A percentile compares a stretch with the other conserved stretches of the same genome.
phyloP scores from a whole-genome alignment of 2,113 vertebrate genomes.

The Pterocles burchelli region DNA sequence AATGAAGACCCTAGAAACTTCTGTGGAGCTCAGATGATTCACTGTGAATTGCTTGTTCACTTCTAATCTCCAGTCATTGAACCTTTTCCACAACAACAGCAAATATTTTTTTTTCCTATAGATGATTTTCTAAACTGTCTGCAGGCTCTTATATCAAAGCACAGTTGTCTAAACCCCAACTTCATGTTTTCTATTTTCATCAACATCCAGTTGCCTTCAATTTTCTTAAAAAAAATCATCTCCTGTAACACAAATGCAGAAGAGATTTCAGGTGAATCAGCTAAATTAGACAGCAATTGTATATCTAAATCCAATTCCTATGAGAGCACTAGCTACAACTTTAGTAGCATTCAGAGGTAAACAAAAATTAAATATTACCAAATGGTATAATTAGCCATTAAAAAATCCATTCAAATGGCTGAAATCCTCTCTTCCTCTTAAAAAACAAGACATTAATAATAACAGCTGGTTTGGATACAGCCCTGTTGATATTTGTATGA shows the following conservation, averaged over 20 bases:
- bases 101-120: not conserved
- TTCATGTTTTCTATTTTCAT: not conserved
- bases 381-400: conserved; percentile 58
- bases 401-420: conserved; percentile 22
- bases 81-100: not conserved
- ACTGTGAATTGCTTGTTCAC: not conserved
- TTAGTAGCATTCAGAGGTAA: conserved; percentile 48
- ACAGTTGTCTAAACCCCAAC: not conserved
- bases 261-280: not conserved
- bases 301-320: conserved; percentile 13
- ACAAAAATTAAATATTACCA: conserved; percentile 52
- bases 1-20: not conserved
- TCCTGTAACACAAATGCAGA: not conserved
- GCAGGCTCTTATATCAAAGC: not conserved
- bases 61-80: not conserved
- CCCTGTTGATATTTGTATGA: conserved; percentile 31
- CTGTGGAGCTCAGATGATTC: not conserved
- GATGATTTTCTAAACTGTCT: not conserved
- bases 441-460: conserved; percentile 60
- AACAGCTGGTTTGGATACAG: conserved; percentile 47
- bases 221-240: not conserved
- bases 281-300: conserved; percentile 3
- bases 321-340: not conserved
- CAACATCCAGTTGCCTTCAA: not conserved
- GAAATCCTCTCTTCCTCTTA: conserved; percentile 34